Evolutionary conservation across 1,140 invertebrate species (phyloP).

Genomic region (Eufriesea mexicana): DNA sequence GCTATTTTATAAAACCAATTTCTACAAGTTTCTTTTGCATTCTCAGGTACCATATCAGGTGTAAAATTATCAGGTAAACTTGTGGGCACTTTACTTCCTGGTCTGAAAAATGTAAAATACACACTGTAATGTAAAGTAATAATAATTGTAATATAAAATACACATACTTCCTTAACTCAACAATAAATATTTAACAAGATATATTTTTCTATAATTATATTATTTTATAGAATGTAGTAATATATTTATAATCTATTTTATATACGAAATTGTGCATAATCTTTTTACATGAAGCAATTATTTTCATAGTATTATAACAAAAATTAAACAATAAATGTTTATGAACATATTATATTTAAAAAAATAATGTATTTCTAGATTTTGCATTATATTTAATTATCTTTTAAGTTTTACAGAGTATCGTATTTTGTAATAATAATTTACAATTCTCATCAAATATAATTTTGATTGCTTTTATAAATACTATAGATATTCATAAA

Average conservation of each 20-base stretch:
- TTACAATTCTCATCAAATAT: too few relatives aligned
- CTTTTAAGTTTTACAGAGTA: too few relatives aligned
- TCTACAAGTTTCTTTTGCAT: conserved; percentile 96
- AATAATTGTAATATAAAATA: too few relatives aligned
- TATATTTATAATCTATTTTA: background rate
- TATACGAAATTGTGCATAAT: background rate
- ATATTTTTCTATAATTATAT: background rate
- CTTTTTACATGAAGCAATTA: too few relatives aligned
- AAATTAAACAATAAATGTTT: too few relatives aligned
- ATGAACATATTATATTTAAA: too few relatives aligned
- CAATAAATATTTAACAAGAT: background rate
- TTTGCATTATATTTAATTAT: too few relatives aligned
- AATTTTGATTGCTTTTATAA: too few relatives aligned
- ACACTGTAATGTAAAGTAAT: background rate
- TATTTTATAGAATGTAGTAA: background rate
- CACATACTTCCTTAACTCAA: background rate
- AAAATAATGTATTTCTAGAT: too few relatives aligned
- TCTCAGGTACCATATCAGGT: conserved; percentile 90
- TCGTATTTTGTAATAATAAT: too few relatives aligned
- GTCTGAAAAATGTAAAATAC: conserved; percentile 61
- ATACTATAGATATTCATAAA: too few relatives aligned
- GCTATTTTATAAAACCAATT: conserved; percentile 99
- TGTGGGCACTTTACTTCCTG: conserved; percentile 81
- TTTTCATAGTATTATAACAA: background rate
- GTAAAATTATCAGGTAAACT: conserved; percentile 88